phyloP scores from a whole-genome alignment of 92 coral and sea anemone genomes.

The Zoanthus solanderi region DNA sequence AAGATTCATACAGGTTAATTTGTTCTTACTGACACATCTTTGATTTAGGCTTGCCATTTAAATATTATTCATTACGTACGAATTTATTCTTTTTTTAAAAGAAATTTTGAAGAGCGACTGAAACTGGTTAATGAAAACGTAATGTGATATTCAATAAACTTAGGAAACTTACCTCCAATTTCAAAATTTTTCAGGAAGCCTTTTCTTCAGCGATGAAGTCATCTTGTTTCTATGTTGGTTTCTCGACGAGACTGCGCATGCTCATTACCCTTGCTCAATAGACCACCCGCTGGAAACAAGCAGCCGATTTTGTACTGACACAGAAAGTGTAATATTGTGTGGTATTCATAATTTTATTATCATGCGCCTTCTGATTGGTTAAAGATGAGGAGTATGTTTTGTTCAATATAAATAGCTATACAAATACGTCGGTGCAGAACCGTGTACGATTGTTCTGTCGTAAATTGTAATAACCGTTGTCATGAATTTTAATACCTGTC shows the following conservation, averaged over 20 bases:
- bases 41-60: not conserved
- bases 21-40: not conserved
- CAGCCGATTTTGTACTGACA: slow-evolving; percentile 14
- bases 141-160: not conserved
- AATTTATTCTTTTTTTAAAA: not conserved
- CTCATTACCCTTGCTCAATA: not conserved
- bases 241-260: slow-evolving; percentile 32
- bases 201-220: slow-evolving; percentile 36
- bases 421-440: too few species aligned
- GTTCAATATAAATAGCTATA: not conserved
- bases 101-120: not conserved
- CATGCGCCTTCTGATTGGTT: not conserved
- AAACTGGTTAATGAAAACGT: too few species aligned
- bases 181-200: not conserved
- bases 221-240: slow-evolving; percentile 40
- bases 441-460: too few species aligned
- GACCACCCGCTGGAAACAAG: slow-evolving; percentile 38
- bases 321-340: slow-evolving; percentile 14
- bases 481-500: too few species aligned
- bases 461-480: too few species aligned
- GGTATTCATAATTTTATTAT: not conserved
- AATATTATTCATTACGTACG: not conserved
- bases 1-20: not conserved
- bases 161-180: slow-evolving; percentile 17
- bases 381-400: not conserved